Base-by-base conservation (phyloP, 2,888 invertebrate species). In the Brassicogethes aeneus region DNA sequence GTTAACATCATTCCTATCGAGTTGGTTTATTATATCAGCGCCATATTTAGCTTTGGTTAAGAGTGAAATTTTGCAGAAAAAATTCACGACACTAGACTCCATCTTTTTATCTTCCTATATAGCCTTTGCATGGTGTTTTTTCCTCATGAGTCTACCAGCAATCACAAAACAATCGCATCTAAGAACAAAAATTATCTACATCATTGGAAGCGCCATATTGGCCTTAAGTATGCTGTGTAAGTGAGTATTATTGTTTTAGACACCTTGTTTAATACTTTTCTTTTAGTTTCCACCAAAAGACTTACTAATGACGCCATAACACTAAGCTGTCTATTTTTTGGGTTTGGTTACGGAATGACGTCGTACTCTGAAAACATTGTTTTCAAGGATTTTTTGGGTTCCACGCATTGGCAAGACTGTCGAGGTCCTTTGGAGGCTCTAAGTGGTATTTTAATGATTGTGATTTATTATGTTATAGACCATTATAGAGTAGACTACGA, bases 271-370 rank as follows among this genome's bases (percentile, higher is more conserved):
- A 13, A 33, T 36, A 34, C 16, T 32, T 45, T 15, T 45, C 16
- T 44, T 17, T 55, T 56, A 57, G 57, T 51, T 15, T 39, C 56
- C 13, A 46, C 49, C 5, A 45, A 42, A 16, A 46, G 51, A 39
- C 42, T 52, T 37, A 69, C 64, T 41, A 70, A 74, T 46, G 72
- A 74, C 44, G 62, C 64, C 32, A 70, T 72, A 46, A 70, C 72
- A 1, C 67, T 74, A 35, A 73, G 72, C 14, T 71, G 72, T 44
- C 67, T 74, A 1, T 60, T 72, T 34, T 71, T 71, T 17, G 74
- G 74, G 1, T 61, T 74, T 16, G 74, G 74, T 1, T 73, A 70
- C 45, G 74, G 74, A 2, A 70, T 72, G 5, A 56, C 71, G 2
- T 64, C 64, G 1, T 72, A 69, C 3, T 68, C 72, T 31, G 73